Evolutionary conservation across 2,888 invertebrate genomes (phyloP).

Genomic region (Nemapogon koenigi): DNA sequence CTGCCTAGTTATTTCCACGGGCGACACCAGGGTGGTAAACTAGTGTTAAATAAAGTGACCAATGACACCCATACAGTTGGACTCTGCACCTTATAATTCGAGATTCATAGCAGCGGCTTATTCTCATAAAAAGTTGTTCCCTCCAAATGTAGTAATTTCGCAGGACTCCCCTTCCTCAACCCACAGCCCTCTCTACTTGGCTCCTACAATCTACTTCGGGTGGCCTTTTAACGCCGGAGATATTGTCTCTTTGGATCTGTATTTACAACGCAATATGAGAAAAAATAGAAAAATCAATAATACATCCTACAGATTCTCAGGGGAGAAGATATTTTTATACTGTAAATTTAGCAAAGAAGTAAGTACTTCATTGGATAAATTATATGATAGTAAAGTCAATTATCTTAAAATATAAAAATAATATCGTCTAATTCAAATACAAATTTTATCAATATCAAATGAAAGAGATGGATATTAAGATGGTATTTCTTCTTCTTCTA

Average conservation of each 20-base stretch:
- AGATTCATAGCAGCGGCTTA: conserved; percentile 60
- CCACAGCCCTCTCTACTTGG: conserved; percentile 18
- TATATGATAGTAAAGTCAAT: neutral
- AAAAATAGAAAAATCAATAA: conserved; percentile 21
- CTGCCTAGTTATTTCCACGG: too few relatives aligned
- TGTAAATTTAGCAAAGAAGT: neutral
- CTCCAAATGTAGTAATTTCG: conserved; percentile 64
- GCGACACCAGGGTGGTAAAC: too few relatives aligned
- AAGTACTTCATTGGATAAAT: neutral
- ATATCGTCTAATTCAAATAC: too few relatives aligned
- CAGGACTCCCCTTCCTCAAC: conserved; percentile 19
- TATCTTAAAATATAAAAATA: too few relatives aligned
- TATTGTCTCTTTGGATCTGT: conserved; percentile 63
- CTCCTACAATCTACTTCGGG: conserved; percentile 38
- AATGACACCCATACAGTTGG: conserved; percentile 12
- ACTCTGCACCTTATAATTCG: conserved; percentile 53
- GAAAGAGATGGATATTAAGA: too few relatives aligned
- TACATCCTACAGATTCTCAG: neutral
- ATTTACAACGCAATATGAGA: conserved; percentile 44
- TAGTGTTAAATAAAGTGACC: too few relatives aligned
- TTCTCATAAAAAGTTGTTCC: conserved; percentile 65
- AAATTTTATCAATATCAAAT: too few relatives aligned
- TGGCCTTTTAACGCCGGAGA: conserved; percentile 62
- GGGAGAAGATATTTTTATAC: neutral
- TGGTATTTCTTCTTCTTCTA: too few relatives aligned